phyloP scores from a whole-genome alignment of 1,140 invertebrate species.

The Cephus cinctus region DNA sequence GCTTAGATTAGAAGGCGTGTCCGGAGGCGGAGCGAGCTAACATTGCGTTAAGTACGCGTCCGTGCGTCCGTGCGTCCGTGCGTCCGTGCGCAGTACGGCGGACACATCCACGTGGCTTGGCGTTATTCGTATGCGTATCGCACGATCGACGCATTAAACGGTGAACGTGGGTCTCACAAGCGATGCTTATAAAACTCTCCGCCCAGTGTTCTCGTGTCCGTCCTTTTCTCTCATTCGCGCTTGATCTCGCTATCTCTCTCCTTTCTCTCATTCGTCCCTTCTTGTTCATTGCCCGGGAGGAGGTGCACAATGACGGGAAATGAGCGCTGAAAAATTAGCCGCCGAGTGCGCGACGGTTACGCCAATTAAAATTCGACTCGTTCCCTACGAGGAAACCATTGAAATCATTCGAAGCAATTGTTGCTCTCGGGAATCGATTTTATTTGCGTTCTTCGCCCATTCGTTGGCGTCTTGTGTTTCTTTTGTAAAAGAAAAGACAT shows the following conservation, averaged over 20 bases:
- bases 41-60: conserved; percentile 8
- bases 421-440: no score
- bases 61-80: conserved; percentile 4
- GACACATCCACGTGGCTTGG: no score
- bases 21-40: conserved; percentile 22
- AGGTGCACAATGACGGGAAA: conserved; percentile 29
- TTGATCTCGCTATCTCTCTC: no score
- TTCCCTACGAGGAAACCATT: no score
- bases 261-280: conserved; percentile 1
- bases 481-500: no score
- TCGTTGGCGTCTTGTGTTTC: no score
- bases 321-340: conserved; percentile 19
- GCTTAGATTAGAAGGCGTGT: conserved; percentile 30
- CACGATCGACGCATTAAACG: conserved; percentile 17
- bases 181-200: no score
- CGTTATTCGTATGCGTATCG: conserved; percentile 26
- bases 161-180: conserved; percentile 9
- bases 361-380: no score
- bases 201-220: no score
- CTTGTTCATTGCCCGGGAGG: conserved; percentile 2
- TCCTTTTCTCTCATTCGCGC: no score
- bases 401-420: no score
- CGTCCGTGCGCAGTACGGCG: conserved; percentile 15
- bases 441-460: no score
- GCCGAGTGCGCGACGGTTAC: not conserved